phyloP scores from a whole-genome alignment of 2,888 invertebrate genomes.

The Scaptomyza parva region DNA sequence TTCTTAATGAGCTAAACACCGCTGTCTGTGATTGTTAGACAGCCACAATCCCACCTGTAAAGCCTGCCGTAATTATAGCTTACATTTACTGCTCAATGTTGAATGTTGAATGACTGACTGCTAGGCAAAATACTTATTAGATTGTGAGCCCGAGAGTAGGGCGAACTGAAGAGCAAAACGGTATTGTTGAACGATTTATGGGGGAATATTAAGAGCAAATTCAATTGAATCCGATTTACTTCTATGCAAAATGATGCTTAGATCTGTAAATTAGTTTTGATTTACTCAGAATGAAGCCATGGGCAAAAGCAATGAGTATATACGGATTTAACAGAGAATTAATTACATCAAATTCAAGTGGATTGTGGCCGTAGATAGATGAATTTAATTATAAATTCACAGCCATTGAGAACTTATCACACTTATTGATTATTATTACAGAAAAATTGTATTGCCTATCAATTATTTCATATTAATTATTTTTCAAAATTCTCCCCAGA shows the following conservation, averaged over 20 bases:
- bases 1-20: constrained; percentile 68
- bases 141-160: constrained; percentile 12
- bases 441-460: neutral
- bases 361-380: neutral
- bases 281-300: constrained; percentile 36
- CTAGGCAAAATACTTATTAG: constrained; percentile 10
- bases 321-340: constrained; percentile 7
- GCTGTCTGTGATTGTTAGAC: constrained; percentile 3
- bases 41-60: constrained; percentile 5
- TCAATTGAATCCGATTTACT: constrained; percentile 43
- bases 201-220: constrained; percentile 34
- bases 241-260: constrained; percentile 24
- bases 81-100: constrained; percentile 21
- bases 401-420: neutral
- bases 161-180: constrained; percentile 19
- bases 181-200: constrained; percentile 54
- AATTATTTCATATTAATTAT: neutral
- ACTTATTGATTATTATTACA: neutral
- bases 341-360: constrained; percentile 4
- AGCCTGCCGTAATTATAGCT: constrained; percentile 44
- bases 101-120: neutral
- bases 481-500: neutral
- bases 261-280: constrained; percentile 39
- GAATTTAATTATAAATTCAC: neutral
- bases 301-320: constrained; percentile 2